phyloP scores from a whole-genome alignment of 1,140 invertebrate genomes.

The Apis laboriosa region DNA sequence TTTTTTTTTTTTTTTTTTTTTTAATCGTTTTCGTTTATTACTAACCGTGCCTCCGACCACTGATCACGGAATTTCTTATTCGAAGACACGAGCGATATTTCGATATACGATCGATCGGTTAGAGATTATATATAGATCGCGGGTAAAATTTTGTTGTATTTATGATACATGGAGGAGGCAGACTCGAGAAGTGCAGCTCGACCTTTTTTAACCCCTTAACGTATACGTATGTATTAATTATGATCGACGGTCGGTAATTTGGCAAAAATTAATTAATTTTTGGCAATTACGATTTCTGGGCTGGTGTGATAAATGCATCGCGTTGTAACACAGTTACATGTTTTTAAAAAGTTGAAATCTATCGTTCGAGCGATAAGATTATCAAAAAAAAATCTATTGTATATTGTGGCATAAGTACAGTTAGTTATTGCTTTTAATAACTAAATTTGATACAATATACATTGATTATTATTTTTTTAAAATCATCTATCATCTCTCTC shows the following conservation, averaged over 20 bases:
- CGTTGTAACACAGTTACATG: no score
- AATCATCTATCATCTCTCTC: no score
- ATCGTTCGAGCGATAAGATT: no score
- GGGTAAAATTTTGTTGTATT: constrained; percentile 14
- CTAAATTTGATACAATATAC: no score
- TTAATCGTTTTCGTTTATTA: not conserved
- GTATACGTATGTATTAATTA: not conserved
- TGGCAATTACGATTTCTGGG: not conserved
- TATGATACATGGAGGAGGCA: not conserved
- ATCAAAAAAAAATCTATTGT: no score
- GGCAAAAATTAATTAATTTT: not conserved
- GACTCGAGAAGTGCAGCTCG: not conserved
- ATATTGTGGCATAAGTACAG: no score
- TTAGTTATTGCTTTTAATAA: no score
- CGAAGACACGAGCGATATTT: not conserved
- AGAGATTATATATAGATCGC: not conserved
- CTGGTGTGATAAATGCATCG: no score
- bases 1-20: not conserved
- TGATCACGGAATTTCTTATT: not conserved
- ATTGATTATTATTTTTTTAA: no score
- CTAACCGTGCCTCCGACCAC: not conserved
- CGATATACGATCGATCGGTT: constrained; percentile 5
- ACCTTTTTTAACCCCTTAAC: constrained; percentile 7
- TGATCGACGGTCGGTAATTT: not conserved
- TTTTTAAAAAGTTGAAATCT: no score